Percentiles rank a stretch among this genome's conserved stretches.
Conservation (phyloP, 2,888 invertebrate species). For the Hipparchia semele region DNA sequence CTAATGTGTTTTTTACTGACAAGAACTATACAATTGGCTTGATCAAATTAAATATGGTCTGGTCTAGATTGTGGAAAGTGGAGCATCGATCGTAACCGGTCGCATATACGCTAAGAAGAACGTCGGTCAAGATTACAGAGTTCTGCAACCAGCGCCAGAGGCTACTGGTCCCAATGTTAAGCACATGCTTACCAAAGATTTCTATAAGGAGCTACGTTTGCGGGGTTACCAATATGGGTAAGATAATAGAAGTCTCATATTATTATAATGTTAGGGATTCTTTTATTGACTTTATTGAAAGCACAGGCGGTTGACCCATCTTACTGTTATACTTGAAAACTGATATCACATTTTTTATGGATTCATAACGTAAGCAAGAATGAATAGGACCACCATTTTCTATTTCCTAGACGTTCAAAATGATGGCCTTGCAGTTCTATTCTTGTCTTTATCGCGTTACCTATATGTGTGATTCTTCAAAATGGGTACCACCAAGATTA, state of each 20-base stretch:
- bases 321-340: too few species aligned
- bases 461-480: too few species aligned
- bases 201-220: conserved; percentile 87
- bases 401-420: too few species aligned
- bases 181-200: conserved; percentile 84
- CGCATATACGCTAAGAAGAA: conserved; percentile 84
- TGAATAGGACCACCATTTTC: too few species aligned
- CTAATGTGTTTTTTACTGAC: too few species aligned
- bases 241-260: background rate
- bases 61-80: conserved; percentile 85
- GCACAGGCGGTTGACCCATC: too few species aligned
- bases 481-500: too few species aligned
- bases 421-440: background rate
- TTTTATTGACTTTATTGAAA: background rate
- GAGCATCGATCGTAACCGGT: conserved; percentile 88
- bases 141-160: conserved; percentile 68
- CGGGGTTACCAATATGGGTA: conserved; percentile 87
- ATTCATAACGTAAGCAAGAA: too few species aligned
- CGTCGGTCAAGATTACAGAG: conserved; percentile 79
- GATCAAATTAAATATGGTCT: background rate
- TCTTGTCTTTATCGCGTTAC: too few species aligned
- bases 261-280: background rate
- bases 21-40: background rate
- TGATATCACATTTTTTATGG: too few species aligned
- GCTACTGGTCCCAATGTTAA: conserved; percentile 68